Conservation (phyloP, 2,888 invertebrate species). For the Diaprepes abbreviatus region DNA sequence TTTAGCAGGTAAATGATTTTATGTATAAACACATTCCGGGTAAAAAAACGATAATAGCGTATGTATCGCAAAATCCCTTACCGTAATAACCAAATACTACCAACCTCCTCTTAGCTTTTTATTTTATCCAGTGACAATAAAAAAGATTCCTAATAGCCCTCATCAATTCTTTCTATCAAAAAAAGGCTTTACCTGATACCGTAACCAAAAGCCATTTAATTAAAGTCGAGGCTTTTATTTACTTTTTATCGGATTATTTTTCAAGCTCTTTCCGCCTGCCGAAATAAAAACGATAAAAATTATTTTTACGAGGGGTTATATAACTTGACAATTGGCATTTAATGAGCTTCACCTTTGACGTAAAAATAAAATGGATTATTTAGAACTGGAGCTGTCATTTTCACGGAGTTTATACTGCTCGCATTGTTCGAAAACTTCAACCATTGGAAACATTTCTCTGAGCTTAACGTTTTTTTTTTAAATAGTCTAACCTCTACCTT, state of each 20-base stretch:
- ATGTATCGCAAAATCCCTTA: no score
- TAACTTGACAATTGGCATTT: not conserved
- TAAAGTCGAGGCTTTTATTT: slow-evolving; percentile 19
- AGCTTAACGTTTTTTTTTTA: no score
- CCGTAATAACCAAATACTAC: no score
- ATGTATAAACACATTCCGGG: no score
- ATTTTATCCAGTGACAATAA: not conserved
- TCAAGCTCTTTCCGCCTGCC: not conserved
- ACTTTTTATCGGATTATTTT: slow-evolving; percentile 21
- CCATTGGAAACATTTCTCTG: no score
- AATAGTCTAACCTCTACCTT: no score
- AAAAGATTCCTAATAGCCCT: not conserved
- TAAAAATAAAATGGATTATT: not conserved
- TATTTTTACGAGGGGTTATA: slow-evolving; percentile 2
- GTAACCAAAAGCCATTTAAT: slow-evolving; percentile 22
- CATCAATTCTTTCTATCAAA: slow-evolving; percentile 3
- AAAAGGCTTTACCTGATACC: slow-evolving; percentile 15
- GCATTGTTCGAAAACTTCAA: no score
- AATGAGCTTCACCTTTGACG: not conserved
- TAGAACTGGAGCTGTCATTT: no score
- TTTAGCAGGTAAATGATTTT: no score
- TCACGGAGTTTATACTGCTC: no score
- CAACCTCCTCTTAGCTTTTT: not conserved
- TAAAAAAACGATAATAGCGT: no score
- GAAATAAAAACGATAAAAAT: slow-evolving; percentile 14